phyloP scores from a whole-genome alignment of 2,888 invertebrate species.

The Cryptus armator region DNA sequence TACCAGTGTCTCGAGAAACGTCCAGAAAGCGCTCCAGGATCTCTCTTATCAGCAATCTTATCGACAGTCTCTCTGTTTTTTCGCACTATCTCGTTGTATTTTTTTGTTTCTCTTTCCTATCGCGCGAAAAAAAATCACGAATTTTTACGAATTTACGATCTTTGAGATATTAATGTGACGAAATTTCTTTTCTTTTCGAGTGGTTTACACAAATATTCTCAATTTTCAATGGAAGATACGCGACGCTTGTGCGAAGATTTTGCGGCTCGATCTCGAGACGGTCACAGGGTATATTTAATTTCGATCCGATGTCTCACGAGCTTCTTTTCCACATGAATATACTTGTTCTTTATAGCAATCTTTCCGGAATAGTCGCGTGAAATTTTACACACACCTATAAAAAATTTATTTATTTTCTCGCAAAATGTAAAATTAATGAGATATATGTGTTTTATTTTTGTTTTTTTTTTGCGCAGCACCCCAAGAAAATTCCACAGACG shows the following conservation, averaged over 20 bases:
- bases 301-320: conserved; percentile 45
- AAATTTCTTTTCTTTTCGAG: not conserved
- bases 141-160: not conserved
- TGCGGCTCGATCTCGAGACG: conserved; percentile 10
- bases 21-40: conserved; percentile 23
- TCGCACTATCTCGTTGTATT: not conserved
- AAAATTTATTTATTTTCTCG: not conserved
- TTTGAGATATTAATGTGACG: not conserved
- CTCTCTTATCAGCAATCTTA: conserved; percentile 16
- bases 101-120: not conserved
- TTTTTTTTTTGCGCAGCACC: conserved; percentile 16
- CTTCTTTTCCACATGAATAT: conserved; percentile 1
- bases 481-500: conserved; percentile 16
- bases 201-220: not conserved
- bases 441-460: conserved; percentile 11
- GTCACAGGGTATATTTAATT: conserved; percentile 48
- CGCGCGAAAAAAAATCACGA: not conserved
- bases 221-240: not conserved
- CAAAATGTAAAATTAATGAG: not conserved
- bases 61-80: conserved; percentile 10
- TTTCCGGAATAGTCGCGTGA: not conserved
- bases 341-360: not conserved
- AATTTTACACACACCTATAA: not conserved
- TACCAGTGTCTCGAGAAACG: conserved; percentile 24
- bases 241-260: not conserved